Conservation (phyloP, 2,888 invertebrate species). For the Rotaria macrura region DNA sequence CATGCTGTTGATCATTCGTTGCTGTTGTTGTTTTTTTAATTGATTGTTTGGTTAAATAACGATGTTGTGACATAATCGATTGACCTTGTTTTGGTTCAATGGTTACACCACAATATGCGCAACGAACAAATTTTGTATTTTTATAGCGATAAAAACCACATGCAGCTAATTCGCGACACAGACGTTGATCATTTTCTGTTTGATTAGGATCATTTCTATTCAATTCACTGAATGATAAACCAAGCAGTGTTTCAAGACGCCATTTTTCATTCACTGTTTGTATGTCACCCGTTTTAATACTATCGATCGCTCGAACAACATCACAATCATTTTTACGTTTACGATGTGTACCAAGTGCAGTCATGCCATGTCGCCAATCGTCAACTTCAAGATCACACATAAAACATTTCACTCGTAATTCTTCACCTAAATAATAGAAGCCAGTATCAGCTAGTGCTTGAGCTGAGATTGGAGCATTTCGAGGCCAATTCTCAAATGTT, state of each 20-base stretch:
- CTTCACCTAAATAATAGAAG: conserved; percentile 9
- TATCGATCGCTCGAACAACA: neutral
- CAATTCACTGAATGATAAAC: neutral
- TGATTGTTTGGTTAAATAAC: neutral
- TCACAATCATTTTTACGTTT: neutral
- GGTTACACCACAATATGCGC: conserved; percentile 5
- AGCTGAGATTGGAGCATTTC: neutral
- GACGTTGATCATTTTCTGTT: neutral
- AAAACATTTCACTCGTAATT: neutral
- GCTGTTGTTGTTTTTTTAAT: neutral
- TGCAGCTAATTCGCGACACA: conserved; percentile 16
- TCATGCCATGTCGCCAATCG: neutral
- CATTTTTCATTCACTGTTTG: conserved; percentile 16
- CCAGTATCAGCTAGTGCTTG: conserved; percentile 4
- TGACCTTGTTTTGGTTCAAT: neutral
- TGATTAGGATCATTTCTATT: neutral
- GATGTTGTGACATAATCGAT: conserved; percentile 14
- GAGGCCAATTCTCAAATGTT: neutral
- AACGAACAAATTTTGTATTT: conserved; percentile 13
- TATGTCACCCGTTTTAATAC: neutral
- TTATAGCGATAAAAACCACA: conserved; percentile 12
- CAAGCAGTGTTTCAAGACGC: neutral
- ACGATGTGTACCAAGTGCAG: neutral
- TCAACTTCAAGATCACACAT: neutral
- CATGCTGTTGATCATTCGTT: neutral